These are phyloP conservation scores for Cyrtorhinus lividipennis DNA, from an alignment of 1,140 invertebrate genomes.

Conservation along the genomic window DNA sequence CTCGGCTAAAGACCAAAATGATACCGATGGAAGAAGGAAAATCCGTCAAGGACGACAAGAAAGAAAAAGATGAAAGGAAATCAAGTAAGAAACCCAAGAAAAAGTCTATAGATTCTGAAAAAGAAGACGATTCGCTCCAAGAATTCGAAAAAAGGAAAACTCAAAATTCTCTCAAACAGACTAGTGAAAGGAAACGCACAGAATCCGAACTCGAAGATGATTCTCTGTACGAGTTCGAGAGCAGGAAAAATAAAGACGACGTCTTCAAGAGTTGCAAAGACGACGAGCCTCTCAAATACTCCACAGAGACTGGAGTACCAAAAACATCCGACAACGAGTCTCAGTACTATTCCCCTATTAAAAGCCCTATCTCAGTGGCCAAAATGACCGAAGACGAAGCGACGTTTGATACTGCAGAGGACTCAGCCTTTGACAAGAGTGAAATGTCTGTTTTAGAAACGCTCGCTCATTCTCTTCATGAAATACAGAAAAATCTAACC, in stretches of 20 bases:
- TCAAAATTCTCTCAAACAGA: constrained; percentile 5
- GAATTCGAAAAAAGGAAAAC: constrained; percentile 25
- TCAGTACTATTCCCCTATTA: constrained; percentile 5
- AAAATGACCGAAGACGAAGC: constrained; percentile 19
- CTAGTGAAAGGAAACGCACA: constrained; percentile 17
- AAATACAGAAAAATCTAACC: constrained; percentile 26
- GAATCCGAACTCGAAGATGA: constrained; percentile 25
- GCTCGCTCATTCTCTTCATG: constrained; percentile 26
- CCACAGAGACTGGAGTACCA: constrained; percentile 9
- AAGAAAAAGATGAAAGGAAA: no score
- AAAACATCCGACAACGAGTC: constrained; percentile 11
- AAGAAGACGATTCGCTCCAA: constrained; percentile 26
- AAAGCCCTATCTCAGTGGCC: neutral
- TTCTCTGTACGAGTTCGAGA: constrained; percentile 23
- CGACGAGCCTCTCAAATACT: constrained; percentile 14
- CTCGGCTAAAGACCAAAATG: constrained; percentile 4
- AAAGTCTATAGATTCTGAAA: constrained; percentile 25
- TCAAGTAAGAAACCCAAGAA: constrained; percentile 17
- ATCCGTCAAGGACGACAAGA: constrained; percentile 11
- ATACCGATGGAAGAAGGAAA: constrained; percentile 13
- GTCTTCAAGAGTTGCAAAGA: constrained; percentile 12
- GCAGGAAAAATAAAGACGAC: constrained; percentile 16
- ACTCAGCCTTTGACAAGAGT: constrained; percentile 24
- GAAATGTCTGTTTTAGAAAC: constrained; percentile 26
- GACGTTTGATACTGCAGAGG: constrained; percentile 24